Evolutionary conservation across 2,888 invertebrate genomes (phyloP).

Genomic region (Amblyteles armatorius): DNA sequence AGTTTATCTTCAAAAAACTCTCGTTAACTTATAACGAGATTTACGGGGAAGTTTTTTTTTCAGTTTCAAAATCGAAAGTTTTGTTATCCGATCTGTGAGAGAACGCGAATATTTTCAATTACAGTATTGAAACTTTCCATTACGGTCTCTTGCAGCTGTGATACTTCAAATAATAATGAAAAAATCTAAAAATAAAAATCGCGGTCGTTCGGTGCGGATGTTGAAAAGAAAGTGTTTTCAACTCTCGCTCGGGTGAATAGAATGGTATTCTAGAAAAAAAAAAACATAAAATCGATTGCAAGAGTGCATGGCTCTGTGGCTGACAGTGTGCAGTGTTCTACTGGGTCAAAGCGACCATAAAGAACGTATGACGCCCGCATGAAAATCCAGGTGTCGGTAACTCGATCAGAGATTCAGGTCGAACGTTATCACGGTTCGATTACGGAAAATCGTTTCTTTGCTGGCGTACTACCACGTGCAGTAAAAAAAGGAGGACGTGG

Average conservation of each 20-base stretch:
- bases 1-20: neutral
- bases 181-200: neutral
- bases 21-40: neutral
- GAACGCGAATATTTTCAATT: neutral
- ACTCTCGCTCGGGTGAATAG: neutral
- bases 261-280: neutral
- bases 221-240: neutral
- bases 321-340: slow-evolving; percentile 10
- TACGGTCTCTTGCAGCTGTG: neutral
- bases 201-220: neutral
- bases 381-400: slow-evolving; percentile 39
- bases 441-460: slow-evolving; percentile 42
- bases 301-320: neutral
- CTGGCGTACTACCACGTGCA: slow-evolving; percentile 5
- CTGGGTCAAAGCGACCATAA: slow-evolving; percentile 41
- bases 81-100: neutral
- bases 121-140: neutral
- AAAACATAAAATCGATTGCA: neutral
- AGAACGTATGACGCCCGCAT: slow-evolving; percentile 57
- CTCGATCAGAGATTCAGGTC: slow-evolving; percentile 62
- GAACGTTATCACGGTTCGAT: slow-evolving; percentile 56
- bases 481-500: slow-evolving; percentile 23
- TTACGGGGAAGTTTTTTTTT: neutral
- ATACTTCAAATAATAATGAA: neutral
- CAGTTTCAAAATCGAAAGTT: neutral